phyloP scores from a whole-genome alignment of 2,797 vertebrate genomes.

The Brotula barbata region DNA sequence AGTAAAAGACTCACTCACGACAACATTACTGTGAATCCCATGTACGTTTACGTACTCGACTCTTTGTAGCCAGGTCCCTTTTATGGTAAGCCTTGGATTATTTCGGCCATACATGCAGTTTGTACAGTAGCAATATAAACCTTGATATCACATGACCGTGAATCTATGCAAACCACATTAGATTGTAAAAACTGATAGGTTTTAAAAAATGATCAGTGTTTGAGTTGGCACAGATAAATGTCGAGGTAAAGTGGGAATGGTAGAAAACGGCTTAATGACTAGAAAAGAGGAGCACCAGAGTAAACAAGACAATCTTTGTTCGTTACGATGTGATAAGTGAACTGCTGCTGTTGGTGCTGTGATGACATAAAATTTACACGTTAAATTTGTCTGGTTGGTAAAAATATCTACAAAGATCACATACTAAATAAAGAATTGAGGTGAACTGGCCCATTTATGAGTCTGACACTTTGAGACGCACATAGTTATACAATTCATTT shows the following conservation, averaged over 20 bases:
- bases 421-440: constrained; percentile 12
- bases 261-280: constrained; percentile 72
- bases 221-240: constrained; percentile 14
- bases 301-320: constrained; percentile 45
- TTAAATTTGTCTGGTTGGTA: constrained; percentile 46
- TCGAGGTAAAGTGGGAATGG: constrained; percentile 40
- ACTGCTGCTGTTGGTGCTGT: constrained; percentile 54
- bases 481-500: constrained; percentile 62
- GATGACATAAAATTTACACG: constrained; percentile 54
- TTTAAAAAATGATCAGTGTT: neutral
- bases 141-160: neutral
- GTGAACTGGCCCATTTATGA: neutral
- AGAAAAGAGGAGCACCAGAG: constrained; percentile 59
- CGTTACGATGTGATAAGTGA: constrained; percentile 38
- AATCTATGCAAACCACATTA: constrained; percentile 1
- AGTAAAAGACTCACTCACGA: too few relatives aligned
- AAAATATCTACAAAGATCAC: constrained; percentile 55
- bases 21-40: too few relatives aligned
- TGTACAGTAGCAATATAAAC: constrained; percentile 7
- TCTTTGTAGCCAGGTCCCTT: constrained; percentile 9
- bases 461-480: constrained; percentile 33
- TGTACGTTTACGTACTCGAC: neutral
- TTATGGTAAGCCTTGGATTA: constrained; percentile 10
- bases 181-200: neutral
- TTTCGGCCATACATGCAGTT: constrained; percentile 1